Evolutionary conservation across 2,113 vertebrate genomes (phyloP), one percentile per base, ranked within the genome.

Genomic region (Propithecus coquereli): DNA sequence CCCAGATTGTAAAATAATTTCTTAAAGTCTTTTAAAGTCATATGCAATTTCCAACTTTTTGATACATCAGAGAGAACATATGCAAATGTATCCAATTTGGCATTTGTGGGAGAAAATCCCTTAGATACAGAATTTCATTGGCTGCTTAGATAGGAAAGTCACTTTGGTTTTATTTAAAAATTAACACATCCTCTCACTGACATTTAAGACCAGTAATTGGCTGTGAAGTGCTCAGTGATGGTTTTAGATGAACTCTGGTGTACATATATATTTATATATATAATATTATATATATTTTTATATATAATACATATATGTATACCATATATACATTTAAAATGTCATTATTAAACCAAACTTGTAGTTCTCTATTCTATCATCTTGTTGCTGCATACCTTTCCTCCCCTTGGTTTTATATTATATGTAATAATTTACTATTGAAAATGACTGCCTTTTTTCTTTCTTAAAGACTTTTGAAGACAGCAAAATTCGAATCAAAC

Each of bases 201-300:
- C 96, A 97, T 97, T 97, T 98, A 97, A 97, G 95, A 92, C 82
- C 77, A 97, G 94, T 90, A 96, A 97, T 97, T 97, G 97, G 93
- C 94, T 96, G 87, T 92, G 90, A 97, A 97, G 81, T 96, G 95
- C 90, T 97, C 94, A 94, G 97, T 93, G 87, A 95, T 90, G 54
- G 47, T 97, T 97, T 90, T 73, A 96, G 96, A 95, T 92, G 90
- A 97, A 97, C 87, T 43, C 73, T 90, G 65, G 32, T 43, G 45
- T 63, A 40, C 89, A 54, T 70, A 83, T 87, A 43, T 86, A 37
- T 47, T 11, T 18, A 59, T 52, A 66, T 77, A 73, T n/a, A 54
- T 1, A 76, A 76, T 74, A 52, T 70, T 50, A 73, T 43, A 66
- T 43, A 27, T 54, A 54, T 79, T 52, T 77, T n/a, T n/a, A n/a